Conservation (phyloP, 2,113 vertebrate genomes). For the Peromyscus maniculatus region DNA sequence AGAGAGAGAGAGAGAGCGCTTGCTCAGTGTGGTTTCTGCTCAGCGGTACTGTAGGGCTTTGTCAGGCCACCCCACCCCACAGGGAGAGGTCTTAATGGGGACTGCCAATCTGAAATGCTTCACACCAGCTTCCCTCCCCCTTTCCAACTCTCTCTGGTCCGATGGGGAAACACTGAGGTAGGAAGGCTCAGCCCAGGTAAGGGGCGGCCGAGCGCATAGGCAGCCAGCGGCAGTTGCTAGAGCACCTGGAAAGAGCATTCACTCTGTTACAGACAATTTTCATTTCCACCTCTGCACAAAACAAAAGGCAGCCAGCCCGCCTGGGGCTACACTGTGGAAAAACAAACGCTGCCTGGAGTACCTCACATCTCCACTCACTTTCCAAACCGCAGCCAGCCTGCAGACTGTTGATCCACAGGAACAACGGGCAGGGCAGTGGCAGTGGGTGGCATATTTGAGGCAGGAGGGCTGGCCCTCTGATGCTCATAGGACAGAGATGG, state of each 20-base stretch:
- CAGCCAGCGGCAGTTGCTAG: neutral
- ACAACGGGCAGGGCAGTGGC: neutral
- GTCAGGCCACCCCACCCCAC: neutral
- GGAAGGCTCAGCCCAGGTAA: neutral
- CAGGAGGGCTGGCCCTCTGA: neutral
- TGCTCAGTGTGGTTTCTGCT: neutral
- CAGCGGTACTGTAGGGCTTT: neutral
- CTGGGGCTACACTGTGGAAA: conserved; percentile 34
- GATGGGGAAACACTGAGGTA: neutral
- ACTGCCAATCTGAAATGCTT: neutral
- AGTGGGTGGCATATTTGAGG: neutral
- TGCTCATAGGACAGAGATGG: neutral
- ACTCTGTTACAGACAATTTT: conserved; percentile 50
- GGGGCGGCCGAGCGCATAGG: neutral
- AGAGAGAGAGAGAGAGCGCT: neutral
- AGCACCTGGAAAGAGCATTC: conserved; percentile 53
- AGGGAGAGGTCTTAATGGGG: neutral
- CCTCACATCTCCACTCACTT: conserved; percentile 33
- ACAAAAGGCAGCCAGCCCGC: conserved; percentile 58
- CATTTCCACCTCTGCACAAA: conserved; percentile 64
- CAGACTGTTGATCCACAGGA: neutral
- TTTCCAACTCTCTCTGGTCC: neutral
- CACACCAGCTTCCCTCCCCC: neutral
- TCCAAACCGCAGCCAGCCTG: conserved; percentile 46
- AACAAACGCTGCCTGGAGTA: conserved; percentile 34